Evolutionary conservation across 2,888 invertebrate species (phyloP), one percentile per base, ranked within the genome.

Genomic region (Bombylius major): DNA sequence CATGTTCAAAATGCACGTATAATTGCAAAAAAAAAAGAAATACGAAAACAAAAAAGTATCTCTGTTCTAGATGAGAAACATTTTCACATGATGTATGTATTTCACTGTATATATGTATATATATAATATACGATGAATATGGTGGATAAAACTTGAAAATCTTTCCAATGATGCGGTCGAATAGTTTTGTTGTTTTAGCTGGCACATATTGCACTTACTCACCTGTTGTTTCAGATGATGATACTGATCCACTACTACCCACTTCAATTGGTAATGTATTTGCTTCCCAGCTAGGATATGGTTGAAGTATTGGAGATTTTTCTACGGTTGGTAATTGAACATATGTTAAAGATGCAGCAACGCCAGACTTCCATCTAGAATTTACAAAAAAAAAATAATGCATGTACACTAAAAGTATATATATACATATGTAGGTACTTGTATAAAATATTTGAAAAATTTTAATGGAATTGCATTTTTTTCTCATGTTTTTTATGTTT

Each of bases 231-330:
- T 67, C 56, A n/a, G 53, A 54, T 32, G 51, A 50, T 55, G 65
- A 55, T 36, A 1, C 39, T 11, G 39, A 11, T 42, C 12, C 39
- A 42, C 23, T 23, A 23, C 23, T 23, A 23, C 23, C 23, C 23
- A 42, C 11, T 11, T 42, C 39, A 57, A 78, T 79, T 50, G 82
- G 82, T 51, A 95, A 79, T 48, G 84, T 82, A 69, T 94, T 94
- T 31, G 88, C 84, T 64, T 84, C 78, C 77, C 84, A 84, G 61
- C 80, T 81, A 5, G 90, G 90, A 67, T 89, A 91, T 0, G 90
- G 89, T 52, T 77, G 82, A 36, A 90, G 70, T 12, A 75, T 73
- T 33, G 87, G 85, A 63, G 91, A 89, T 71, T 84, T 84, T 63
- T 82, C 79, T 47, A 76, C 75, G 5, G 64, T 63, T 0, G 68